Base-by-base conservation (phyloP, 2,888 invertebrate genomes). In the Tetropium fuscum region DNA sequence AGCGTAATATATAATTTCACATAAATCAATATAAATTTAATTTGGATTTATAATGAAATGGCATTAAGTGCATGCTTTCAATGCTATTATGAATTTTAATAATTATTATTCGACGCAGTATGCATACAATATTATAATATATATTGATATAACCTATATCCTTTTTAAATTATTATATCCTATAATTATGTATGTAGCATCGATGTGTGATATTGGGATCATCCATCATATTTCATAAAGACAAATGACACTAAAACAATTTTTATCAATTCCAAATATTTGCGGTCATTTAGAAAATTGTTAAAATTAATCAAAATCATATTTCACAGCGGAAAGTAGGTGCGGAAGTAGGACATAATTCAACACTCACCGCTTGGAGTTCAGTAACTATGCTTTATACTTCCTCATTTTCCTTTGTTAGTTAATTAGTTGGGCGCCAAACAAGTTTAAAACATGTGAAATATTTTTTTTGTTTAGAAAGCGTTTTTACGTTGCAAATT, bases 121-220 rank as follows among this genome's bases (percentile, higher is more conserved):
- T 8, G 3, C 25, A 38, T 25, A 15, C 10, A 51, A 25, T 47
- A 51, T 40, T n/a, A 38, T 51, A 51, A 51, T 51, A 22, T 36
- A 36, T 48, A 34, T 40, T 11, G 49, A 16, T 27, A n/a, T 40
- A 40, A 51, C 40, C 49, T 20, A 51, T 27, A 7, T 38, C 16
- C 13, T 16, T 51, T 40, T 44, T 40, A 40, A 51, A 51, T 51
- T 40, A 40, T 51, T 11, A 27, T 18, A 51, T 51, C 40, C 18
- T 25, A 38, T 25, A 51, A 51, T 51, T 40, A n/a, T n/a, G n/a
- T n/a, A n/a, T n/a, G n/a, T 40, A 8, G 44, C 44, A 25, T 25
- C 18, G 27, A 25, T 16, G 38, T 38, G n/a, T 40, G 20, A 25
- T 48, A 48, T 48, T 51, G 27, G 18, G 25, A 51, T 40, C 27